phyloP scores from a whole-genome alignment of 2,888 invertebrate genomes.

The Desoria tigrina region DNA sequence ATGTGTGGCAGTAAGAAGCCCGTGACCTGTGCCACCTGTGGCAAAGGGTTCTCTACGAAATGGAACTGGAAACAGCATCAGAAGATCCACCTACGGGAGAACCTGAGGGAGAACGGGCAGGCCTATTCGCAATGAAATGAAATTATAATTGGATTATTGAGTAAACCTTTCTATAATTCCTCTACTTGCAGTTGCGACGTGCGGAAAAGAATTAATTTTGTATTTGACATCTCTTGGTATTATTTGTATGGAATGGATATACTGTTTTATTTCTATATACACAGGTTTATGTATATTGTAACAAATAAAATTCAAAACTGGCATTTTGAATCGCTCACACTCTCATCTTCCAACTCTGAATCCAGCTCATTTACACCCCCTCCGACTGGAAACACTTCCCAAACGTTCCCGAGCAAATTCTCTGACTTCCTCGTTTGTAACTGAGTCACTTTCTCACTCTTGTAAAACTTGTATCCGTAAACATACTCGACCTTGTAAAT shows the following conservation, averaged over 20 bases:
- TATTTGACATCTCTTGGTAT: not conserved
- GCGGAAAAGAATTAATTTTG: slow-evolving; percentile 3
- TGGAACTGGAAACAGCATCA: slow-evolving; percentile 42
- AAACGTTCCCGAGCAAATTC: slow-evolving; percentile 21
- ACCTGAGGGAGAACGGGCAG: slow-evolving; percentile 14
- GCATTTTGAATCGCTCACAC: slow-evolving; percentile 18
- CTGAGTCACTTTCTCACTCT: not conserved
- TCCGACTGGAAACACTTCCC: slow-evolving; percentile 30
- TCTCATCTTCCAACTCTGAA: slow-evolving; percentile 9
- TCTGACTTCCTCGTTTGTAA: slow-evolving; percentile 4
- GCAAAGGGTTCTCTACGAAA: slow-evolving; percentile 34
- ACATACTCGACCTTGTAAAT: slow-evolving; percentile 19
- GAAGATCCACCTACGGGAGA: slow-evolving; percentile 18
- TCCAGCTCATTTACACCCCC: not conserved
- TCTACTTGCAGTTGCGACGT: not conserved
- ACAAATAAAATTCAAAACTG: slow-evolving; percentile 18
- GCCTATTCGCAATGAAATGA: slow-evolving; percentile 12
- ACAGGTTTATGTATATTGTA: not conserved
- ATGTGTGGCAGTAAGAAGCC: slow-evolving; percentile 16
- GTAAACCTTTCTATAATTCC: not conserved
- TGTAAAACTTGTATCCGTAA: slow-evolving; percentile 13
- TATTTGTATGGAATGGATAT: not conserved
- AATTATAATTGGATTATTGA: not conserved
- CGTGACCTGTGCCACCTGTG: slow-evolving; percentile 33
- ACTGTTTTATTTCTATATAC: slow-evolving; percentile 1